Evolutionary conservation across 2,888 invertebrate genomes (phyloP).

Genomic region (Acronicta alni): DNA sequence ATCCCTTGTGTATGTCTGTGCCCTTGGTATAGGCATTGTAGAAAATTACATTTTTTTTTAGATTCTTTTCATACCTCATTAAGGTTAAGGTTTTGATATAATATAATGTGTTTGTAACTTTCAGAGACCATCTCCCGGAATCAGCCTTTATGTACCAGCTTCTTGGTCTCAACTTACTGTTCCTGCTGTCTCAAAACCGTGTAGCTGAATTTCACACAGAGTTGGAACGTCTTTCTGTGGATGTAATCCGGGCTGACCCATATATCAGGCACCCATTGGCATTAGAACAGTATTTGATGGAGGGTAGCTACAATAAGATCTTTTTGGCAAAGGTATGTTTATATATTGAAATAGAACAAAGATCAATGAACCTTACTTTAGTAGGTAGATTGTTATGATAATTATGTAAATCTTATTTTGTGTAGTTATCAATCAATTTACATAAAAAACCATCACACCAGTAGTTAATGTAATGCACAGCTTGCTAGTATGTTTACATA

Average conservation of each 20-base stretch:
- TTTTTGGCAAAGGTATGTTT: conserved; percentile 93
- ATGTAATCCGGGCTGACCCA: conserved; percentile 97
- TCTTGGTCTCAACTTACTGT: conserved; percentile 97
- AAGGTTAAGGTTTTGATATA: too few species aligned
- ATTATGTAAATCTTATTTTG: too few species aligned
- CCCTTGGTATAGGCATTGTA: too few species aligned
- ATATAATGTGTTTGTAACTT: conserved; percentile 44
- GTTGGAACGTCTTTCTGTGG: conserved; percentile 96
- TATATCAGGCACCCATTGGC: conserved; percentile 98
- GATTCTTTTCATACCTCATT: too few species aligned
- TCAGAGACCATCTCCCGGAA: conserved; percentile 93
- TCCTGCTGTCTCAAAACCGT: conserved; percentile 97
- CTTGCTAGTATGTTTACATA: too few species aligned
- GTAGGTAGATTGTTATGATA: too few species aligned
- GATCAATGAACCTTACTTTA: too few species aligned
- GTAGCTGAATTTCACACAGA: conserved; percentile 99
- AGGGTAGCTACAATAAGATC: conserved; percentile 99
- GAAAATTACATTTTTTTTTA: too few species aligned
- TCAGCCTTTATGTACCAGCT: conserved; percentile 98
- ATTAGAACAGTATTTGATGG: conserved; percentile 99
- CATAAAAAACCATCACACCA: too few species aligned
- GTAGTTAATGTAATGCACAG: too few species aligned
- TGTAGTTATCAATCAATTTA: too few species aligned
- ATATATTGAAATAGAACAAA: neutral
- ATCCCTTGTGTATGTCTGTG: too few species aligned